Conservation (phyloP, 1,140 invertebrate genomes). For the Gryllus bimaculatus region DNA sequence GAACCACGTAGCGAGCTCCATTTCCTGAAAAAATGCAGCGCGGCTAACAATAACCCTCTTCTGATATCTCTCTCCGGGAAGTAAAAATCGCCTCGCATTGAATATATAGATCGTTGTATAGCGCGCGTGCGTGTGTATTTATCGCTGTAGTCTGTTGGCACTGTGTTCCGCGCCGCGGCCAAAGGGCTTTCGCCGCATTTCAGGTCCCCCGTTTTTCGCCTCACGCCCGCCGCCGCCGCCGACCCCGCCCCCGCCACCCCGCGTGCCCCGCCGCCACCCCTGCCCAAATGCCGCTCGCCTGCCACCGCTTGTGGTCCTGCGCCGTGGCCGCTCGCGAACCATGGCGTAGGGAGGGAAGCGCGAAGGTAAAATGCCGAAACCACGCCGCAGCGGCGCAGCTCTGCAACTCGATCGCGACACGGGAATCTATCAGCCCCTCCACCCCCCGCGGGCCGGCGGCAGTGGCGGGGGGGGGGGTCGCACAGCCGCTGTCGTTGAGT, state of each 20-base stretch:
- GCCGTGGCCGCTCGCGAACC: not conserved
- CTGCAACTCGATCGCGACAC: not conserved
- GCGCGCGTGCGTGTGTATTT: too few species aligned
- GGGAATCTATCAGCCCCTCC: not conserved
- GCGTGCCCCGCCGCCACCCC: not conserved
- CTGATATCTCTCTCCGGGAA: too few species aligned
- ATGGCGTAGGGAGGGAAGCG: not conserved
- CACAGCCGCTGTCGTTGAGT: not conserved
- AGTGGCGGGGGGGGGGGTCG: not conserved
- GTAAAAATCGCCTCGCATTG: not conserved
- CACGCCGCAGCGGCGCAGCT: not conserved
- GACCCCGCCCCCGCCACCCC: too few species aligned
- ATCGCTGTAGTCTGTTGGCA: not conserved
- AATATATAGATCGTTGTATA: not conserved
- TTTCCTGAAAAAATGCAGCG: not conserved
- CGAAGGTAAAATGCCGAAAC: not conserved
- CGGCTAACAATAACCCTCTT: too few species aligned
- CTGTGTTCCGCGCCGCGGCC: not conserved
- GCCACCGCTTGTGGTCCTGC: not conserved
- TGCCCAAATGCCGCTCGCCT: not conserved
- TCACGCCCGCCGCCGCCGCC: too few species aligned
- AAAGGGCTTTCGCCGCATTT: not conserved
- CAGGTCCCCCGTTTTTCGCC: not conserved
- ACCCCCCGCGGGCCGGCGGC: too few species aligned
- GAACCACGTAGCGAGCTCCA: not conserved